Evolutionary conservation across 2,888 invertebrate genomes (phyloP).

Genomic region (Agrochola circellaris): DNA sequence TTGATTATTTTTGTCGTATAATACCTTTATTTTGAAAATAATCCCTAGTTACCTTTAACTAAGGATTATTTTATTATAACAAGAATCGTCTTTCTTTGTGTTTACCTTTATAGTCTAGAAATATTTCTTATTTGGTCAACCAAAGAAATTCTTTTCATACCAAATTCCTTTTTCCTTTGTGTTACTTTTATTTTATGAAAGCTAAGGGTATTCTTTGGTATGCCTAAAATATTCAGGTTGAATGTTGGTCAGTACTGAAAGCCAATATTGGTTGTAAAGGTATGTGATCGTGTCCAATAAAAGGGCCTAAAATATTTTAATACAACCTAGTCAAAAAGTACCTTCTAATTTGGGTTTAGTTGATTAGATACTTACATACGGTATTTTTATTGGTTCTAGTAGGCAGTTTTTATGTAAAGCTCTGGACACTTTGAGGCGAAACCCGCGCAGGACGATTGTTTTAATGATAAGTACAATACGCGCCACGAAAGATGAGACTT

Average conservation of each 20-base stretch:
- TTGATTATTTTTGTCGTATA: neutral
- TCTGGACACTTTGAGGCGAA: neutral
- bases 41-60: too few relatives aligned
- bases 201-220: conserved; percentile 28
- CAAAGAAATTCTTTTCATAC: conserved; percentile 35
- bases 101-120: conserved; percentile 4
- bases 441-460: neutral
- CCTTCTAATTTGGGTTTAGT: neutral
- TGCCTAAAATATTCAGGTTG: conserved; percentile 42
- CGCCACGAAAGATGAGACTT: too few relatives aligned
- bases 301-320: conserved; percentile 11
- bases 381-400: neutral
- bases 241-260: conserved; percentile 20
- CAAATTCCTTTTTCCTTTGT: conserved; percentile 39
- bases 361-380: neutral
- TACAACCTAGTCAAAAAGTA: neutral
- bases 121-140: conserved; percentile 38
- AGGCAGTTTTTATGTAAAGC: neutral
- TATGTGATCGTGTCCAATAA: conserved; percentile 8
- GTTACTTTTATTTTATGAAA: conserved; percentile 40
- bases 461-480: neutral
- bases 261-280: conserved; percentile 21
- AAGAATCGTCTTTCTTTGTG: neutral
- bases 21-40: too few relatives aligned
- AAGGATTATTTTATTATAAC: conserved; percentile 27